Conservation (phyloP, 2,113 vertebrate species). For the Cololabis saira region DNA sequence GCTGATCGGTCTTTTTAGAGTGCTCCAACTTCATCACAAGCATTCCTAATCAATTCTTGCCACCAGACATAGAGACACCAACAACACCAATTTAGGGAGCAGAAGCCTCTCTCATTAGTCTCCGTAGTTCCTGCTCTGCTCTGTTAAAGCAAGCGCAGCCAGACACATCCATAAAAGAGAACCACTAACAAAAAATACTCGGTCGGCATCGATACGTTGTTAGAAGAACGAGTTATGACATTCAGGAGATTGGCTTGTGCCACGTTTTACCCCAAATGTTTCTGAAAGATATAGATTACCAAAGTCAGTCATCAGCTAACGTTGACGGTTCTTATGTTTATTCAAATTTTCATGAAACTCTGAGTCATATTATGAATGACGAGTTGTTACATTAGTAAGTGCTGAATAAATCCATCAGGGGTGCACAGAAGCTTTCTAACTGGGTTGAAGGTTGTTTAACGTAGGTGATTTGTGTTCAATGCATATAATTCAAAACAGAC, state of each 20-base stretch:
- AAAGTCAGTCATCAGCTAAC: not conserved
- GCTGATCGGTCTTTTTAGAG: slow-evolving; percentile 78
- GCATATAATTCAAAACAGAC: too few relatives aligned
- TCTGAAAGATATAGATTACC: not conserved
- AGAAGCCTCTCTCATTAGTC: slow-evolving; percentile 72
- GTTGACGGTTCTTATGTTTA: not conserved
- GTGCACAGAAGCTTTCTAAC: too few relatives aligned
- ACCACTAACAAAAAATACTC: slow-evolving; percentile 30
- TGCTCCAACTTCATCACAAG: slow-evolving; percentile 80
- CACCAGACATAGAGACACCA: slow-evolving; percentile 74
- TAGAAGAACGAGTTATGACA: slow-evolving; percentile 27
- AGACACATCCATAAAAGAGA: slow-evolving; percentile 41
- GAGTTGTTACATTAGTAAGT: too few relatives aligned
- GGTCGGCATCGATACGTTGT: slow-evolving; percentile 34
- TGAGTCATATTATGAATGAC: not conserved
- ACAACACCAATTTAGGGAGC: slow-evolving; percentile 76
- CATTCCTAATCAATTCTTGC: slow-evolving; percentile 82
- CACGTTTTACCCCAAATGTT: slow-evolving; percentile 2
- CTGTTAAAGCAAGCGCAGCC: slow-evolving; percentile 34
- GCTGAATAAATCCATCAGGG: not conserved
- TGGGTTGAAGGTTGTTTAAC: too few relatives aligned
- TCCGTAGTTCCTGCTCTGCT: slow-evolving; percentile 53
- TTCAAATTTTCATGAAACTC: not conserved
- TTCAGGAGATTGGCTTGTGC: slow-evolving; percentile 12
- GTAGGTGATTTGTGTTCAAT: too few relatives aligned